Evolutionary conservation across 2,888 invertebrate species (phyloP).

Genomic region (Smittia aterrima): DNA sequence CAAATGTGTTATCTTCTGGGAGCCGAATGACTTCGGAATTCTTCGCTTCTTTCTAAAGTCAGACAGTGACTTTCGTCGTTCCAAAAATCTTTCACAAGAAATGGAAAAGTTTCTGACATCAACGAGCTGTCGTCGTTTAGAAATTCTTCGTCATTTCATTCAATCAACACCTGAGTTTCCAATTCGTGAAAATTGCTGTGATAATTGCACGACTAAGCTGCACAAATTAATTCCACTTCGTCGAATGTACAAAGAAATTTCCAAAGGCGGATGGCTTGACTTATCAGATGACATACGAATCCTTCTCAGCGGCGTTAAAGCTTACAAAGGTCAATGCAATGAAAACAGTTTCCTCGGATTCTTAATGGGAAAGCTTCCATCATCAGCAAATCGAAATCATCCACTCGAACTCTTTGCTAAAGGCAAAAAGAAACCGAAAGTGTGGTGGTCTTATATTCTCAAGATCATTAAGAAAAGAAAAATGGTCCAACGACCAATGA

Average conservation of each 20-base stretch:
- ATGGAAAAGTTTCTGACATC: conserved; percentile 56
- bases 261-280: background rate
- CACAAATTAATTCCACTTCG: background rate
- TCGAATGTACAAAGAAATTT: background rate
- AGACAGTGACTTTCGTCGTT: background rate
- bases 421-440: conserved; percentile 56
- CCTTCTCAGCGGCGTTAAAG: background rate
- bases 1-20: conserved; percentile 61
- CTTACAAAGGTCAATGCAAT: background rate
- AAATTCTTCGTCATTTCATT: conserved; percentile 61
- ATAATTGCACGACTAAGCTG: conserved; percentile 56
- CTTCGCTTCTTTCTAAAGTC: too few species aligned
- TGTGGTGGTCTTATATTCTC: conserved; percentile 56
- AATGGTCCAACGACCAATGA: background rate
- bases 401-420: conserved; percentile 51
- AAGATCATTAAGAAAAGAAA: background rate
- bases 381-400: background rate
- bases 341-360: background rate
- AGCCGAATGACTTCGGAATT: conserved; percentile 43
- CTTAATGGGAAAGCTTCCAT: background rate
- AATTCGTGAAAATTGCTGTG: conserved; percentile 59
- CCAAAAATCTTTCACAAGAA: background rate
- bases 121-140: conserved; percentile 58
- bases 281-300: background rate
- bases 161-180: conserved; percentile 46